phyloP scores from a whole-genome alignment of 2,888 invertebrate species.

The Scelioninae gen. 2 region DNA sequence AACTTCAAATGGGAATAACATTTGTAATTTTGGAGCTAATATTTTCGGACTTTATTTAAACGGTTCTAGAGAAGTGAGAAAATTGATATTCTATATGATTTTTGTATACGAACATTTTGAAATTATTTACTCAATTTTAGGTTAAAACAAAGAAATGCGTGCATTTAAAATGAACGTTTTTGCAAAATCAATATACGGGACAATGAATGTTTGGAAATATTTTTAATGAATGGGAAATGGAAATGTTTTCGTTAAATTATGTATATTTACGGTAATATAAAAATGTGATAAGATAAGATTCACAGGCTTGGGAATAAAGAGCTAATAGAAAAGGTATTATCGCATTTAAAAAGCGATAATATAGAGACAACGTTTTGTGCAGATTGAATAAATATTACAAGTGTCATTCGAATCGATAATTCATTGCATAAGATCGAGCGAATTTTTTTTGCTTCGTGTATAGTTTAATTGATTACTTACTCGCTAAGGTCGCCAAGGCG shows the following conservation, averaged over 20 bases:
- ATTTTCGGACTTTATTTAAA: background rate
- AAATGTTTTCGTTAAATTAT: too few species aligned
- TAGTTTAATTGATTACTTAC: conserved; percentile 77
- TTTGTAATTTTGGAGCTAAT: background rate
- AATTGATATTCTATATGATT: too few species aligned
- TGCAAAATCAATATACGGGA: too few species aligned
- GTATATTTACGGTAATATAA: too few species aligned
- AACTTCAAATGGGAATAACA: background rate
- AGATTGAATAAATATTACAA: conserved; percentile 18
- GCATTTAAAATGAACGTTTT: too few species aligned
- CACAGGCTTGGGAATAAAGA: background rate
- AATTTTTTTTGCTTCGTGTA: conserved; percentile 37
- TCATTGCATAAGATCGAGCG: conserved; percentile 10
- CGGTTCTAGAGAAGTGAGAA: background rate
- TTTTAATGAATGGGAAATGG: too few species aligned
- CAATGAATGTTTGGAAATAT: too few species aligned
- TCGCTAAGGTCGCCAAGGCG: conserved; percentile 84
- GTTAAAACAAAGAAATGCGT: too few species aligned
- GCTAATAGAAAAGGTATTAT: too few species aligned
- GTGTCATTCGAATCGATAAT: conserved; percentile 16
- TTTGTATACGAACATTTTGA: too few species aligned
- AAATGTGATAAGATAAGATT: too few species aligned
- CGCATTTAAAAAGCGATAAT: too few species aligned
- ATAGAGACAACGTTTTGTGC: conserved; percentile 3
- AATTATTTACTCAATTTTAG: background rate